A percentile compares a stretch with the other conserved stretches of the same genome.
These are phyloP conservation scores for Emmelina monodactyla DNA, from an alignment of 2,888 invertebrate genomes.

Conservation along the genomic window DNA sequence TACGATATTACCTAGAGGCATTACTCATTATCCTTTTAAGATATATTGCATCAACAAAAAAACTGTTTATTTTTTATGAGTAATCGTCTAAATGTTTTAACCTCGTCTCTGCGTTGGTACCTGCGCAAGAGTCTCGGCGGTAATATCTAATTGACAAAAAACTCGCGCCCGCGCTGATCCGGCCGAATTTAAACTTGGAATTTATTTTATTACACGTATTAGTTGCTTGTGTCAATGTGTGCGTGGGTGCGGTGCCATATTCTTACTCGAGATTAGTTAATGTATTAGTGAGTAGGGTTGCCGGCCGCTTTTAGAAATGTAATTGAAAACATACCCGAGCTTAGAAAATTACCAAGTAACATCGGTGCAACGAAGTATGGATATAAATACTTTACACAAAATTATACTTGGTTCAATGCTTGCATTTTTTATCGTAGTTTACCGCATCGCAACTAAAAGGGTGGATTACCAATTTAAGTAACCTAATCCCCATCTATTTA, in stretches of 20 bases:
- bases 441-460: too few relatives aligned
- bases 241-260: constrained; percentile 31
- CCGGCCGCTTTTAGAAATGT: not conserved
- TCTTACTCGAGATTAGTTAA: constrained; percentile 23
- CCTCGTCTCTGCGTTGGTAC: constrained; percentile 41
- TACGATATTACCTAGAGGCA: too few relatives aligned
- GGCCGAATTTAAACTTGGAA: constrained; percentile 51
- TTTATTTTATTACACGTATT: constrained; percentile 55
- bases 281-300: not conserved
- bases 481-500: too few relatives aligned
- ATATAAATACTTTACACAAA: too few relatives aligned
- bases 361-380: too few relatives aligned
- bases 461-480: too few relatives aligned
- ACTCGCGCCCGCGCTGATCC: constrained; percentile 44
- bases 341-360: too few relatives aligned
- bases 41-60: not conserved
- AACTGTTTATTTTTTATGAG: not conserved
- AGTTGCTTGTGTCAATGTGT: constrained; percentile 26
- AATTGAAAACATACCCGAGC: too few relatives aligned
- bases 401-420: too few relatives aligned
- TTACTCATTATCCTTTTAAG: too few relatives aligned
- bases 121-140: constrained; percentile 39
- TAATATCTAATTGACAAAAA: constrained; percentile 66
- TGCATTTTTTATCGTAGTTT: too few relatives aligned
- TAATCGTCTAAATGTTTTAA: too few relatives aligned